Base-by-base conservation (phyloP, 1,140 invertebrate genomes). In the Cydia pomonella region DNA sequence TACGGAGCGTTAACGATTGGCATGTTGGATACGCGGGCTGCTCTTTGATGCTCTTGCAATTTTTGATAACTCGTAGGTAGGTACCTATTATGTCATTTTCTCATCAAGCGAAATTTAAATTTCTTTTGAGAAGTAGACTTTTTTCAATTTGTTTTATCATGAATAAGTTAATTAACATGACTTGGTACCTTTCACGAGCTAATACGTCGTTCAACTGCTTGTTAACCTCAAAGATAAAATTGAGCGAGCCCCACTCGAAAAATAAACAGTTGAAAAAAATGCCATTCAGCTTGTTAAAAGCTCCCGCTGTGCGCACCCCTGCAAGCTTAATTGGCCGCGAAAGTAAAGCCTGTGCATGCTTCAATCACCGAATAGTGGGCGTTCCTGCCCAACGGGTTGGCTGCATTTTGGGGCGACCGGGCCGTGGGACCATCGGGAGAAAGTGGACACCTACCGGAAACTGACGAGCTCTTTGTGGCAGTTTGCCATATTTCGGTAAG, bases 311-410 rank as follows among this genome's bases (percentile, higher is more conserved):
- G 50, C 6, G 44, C 75, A 75, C 64, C 64, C 64, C 29, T 69
- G 33, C 63, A 13, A 10, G 76, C 74, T 88, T 88, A 89, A 89
- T 89, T 89, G 87, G 84, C 76, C 82, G 82, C 78, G 89, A 90
- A 91, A 91, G 88, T 90, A 87, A 85, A 85, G 80, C 75, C 63
- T 73, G 79, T 77, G 33, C 85, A 84, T 77, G 87, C 73, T 88
- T 90, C 89, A 90, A 92, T 90, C 86, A 87, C 78, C 85, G 77
- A 87, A 90, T 84, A 82, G 87, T 90, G 88, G 90, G 87, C 87
- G 90, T 87, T 89, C 87, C 89, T 75, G 84, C 77, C 77, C 75
- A 84, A 87, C 87, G 80, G 81, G 88, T 87, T 82, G 78, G 47
- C 63, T 66, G 71, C 73, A 73, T 81, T 82, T 77, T 78, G 75